Base-by-base conservation (phyloP, 2,113 vertebrate genomes). In the Zosterops hypoxanthus region DNA sequence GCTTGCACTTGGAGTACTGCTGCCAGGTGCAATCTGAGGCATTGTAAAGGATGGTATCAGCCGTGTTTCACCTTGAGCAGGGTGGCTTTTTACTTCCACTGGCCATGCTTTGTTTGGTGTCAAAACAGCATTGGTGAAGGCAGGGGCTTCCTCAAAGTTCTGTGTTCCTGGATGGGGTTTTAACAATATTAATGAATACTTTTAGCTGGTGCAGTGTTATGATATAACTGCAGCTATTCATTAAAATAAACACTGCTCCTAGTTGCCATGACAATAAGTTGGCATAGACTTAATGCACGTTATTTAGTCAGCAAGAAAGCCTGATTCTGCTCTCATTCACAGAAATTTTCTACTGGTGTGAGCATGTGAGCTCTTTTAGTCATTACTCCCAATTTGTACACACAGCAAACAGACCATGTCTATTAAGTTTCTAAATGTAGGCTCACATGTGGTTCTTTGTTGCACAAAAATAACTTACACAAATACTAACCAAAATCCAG, bases 401-500 rank as follows among this genome's bases (percentile, higher is more conserved):
- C 59, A 82, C 39, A 66, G 76, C 61, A 91, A 90, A 83, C 56
- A 95, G 75, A 88, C 56, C 41, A 8, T 15, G 57, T 68, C 90
- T 86, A 61, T 66, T 53, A 81, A 52, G 69, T 34, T 90, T 76
- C 93, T 88, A 87, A 94, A 88, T 70, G 49, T 13, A 71, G 77
- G 69, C 14, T 94, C 83, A 75, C 36, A 72, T 5, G 46, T 44
- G 75, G 60, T 36, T 93, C 92, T 91, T 82, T 89, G 86, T 68
- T 82, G 79, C 39, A 88, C 44, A 70, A 80, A 86, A 87, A 57
- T 84, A 79, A 61, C 78, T 88, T 70, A 83, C 49, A 90, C 57
- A 93, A 92, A 79, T 82, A 98, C 98, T 96, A 89, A 99, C 99
- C 98, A 24, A 99, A 99, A 97, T 99, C 98, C 39, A 99, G 98